phyloP scores from a whole-genome alignment of 2,113 vertebrate species.

The Manacus vitellinus region DNA sequence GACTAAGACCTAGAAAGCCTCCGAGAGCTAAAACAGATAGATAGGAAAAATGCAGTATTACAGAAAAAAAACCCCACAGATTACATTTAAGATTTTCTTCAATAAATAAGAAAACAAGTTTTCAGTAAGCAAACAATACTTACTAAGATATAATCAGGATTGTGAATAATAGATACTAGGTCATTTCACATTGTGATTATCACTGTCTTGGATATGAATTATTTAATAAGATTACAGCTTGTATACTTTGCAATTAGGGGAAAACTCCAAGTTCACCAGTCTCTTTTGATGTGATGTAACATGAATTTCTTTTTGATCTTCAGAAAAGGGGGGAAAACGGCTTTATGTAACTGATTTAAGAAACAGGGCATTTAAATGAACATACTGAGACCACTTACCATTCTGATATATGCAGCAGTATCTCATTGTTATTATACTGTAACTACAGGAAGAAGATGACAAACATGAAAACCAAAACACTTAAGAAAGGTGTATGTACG shows the following conservation, averaged over 20 bases:
- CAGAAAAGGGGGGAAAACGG: neutral
- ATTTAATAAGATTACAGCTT: neutral
- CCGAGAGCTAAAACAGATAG: neutral
- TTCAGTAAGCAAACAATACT: neutral
- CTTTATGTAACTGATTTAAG: neutral
- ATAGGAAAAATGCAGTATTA: neutral
- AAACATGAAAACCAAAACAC: neutral
- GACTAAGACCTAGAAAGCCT: neutral
- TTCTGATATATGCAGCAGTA: neutral
- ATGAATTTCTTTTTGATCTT: constrained; percentile 17
- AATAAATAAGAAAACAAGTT: neutral
- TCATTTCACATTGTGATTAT: neutral
- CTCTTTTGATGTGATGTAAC: neutral
- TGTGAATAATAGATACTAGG: neutral
- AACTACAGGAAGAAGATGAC: neutral
- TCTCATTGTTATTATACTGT: neutral
- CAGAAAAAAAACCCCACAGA: neutral
- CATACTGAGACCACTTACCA: neutral
- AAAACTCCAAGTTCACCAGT: neutral
- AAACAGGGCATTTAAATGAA: neutral
- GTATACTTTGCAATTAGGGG: neutral
- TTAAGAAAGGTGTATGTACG: neutral
- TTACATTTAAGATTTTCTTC: neutral
- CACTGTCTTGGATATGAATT: neutral
- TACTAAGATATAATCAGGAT: neutral